These are phyloP conservation scores for Yponomeuta malinellus DNA, from an alignment of 2,888 invertebrate species.

Conservation along the genomic window DNA sequence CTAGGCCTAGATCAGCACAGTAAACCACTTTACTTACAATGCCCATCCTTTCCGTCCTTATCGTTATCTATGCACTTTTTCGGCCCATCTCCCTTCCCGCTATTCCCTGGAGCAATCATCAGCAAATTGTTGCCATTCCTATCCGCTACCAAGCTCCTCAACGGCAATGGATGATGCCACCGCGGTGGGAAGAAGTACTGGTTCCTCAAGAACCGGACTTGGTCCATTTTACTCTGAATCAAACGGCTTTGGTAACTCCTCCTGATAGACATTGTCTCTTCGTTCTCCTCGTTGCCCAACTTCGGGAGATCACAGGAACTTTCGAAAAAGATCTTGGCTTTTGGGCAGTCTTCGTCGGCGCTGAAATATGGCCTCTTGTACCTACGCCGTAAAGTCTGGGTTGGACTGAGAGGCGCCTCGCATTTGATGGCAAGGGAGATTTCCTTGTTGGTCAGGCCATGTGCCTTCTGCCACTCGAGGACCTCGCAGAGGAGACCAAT, in stretches of 20 bases:
- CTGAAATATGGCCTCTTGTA: slow-evolving; percentile 34
- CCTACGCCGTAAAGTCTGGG: slow-evolving; percentile 33
- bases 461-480: slow-evolving; percentile 89
- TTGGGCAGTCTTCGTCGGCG: slow-evolving; percentile 42
- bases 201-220: slow-evolving; percentile 50
- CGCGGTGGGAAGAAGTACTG: slow-evolving; percentile 58
- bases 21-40: background rate
- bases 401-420: slow-evolving; percentile 58
- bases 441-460: slow-evolving; percentile 63
- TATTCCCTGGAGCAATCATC: slow-evolving; percentile 77
- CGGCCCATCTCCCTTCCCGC: slow-evolving; percentile 28
- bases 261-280: slow-evolving; percentile 37
- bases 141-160: slow-evolving; percentile 63
- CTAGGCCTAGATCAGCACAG: too few relatives aligned
- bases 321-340: slow-evolving; percentile 42
- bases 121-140: slow-evolving; percentile 79
- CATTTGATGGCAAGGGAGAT: slow-evolving; percentile 73
- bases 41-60: slow-evolving; percentile 24
- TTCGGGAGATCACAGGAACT: slow-evolving; percentile 33
- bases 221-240: slow-evolving; percentile 40
- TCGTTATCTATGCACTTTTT: slow-evolving; percentile 25
- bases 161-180: slow-evolving; percentile 66
- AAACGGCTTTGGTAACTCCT: slow-evolving; percentile 34
- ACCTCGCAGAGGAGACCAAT: slow-evolving; percentile 91
- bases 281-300: slow-evolving; percentile 62